These are phyloP conservation scores for Ploceus nigricollis DNA, from an alignment of 2,113 vertebrate genomes.

Conservation along the genomic window DNA sequence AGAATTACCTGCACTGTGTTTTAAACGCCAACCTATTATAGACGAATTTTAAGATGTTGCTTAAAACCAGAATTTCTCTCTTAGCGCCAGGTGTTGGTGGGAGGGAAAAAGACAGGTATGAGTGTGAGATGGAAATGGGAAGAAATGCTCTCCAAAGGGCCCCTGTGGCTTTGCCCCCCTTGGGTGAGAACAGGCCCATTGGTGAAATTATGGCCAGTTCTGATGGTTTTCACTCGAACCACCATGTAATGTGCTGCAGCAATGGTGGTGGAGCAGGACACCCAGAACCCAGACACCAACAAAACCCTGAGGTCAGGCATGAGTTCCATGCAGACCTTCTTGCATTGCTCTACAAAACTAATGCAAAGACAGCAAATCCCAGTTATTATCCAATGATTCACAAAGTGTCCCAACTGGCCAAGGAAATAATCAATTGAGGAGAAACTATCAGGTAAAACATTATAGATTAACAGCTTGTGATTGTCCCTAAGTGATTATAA, in stretches of 20 bases:
- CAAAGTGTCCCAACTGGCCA: not conserved
- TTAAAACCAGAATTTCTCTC: not conserved
- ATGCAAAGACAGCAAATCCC: not conserved
- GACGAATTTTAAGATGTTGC: not conserved
- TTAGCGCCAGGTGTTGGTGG: not conserved
- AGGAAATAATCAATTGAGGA: not conserved
- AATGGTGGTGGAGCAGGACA: not conserved
- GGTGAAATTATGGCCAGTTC: not conserved
- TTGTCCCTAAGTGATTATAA: not conserved
- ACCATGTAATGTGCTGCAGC: fast-evolving
- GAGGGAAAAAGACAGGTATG: not conserved
- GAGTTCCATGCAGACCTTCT: not conserved
- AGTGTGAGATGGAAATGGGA: not conserved
- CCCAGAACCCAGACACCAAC: not conserved
- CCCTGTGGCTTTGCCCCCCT: not conserved
- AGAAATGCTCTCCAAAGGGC: not conserved
- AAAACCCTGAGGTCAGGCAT: not conserved
- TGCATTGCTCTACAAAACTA: not conserved
- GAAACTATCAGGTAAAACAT: not conserved
- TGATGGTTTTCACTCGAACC: not conserved
- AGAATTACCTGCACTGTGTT: not conserved
- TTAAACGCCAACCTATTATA: not conserved
- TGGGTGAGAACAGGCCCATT: not conserved
- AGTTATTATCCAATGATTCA: not conserved
- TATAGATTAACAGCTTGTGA: not conserved